Evolutionary conservation across 2,888 invertebrate genomes (phyloP), one percentile per base, ranked within the genome.

Genomic region (Rhamphomyia laevipes): DNA sequence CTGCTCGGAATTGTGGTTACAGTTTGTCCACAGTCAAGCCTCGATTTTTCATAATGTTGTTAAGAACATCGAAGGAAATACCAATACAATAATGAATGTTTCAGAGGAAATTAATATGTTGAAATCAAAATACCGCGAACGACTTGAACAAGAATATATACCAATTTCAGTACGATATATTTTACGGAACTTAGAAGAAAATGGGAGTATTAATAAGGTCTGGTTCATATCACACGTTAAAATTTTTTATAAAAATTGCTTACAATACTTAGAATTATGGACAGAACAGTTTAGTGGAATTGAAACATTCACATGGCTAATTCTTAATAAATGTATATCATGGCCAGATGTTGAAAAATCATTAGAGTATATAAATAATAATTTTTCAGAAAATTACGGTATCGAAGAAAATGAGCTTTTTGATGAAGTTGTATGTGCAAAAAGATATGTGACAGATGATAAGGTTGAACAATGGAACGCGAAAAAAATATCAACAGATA

Each of bases 11-110:
- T 15, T 27, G 3, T 40, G 38, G 44, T 15, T 50, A 13, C 12
- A 40, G 17, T 50, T 50, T 41, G 15, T 50, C 4, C 47, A 44
- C 15, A 31, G 21, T 35, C 50, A 47, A 41, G 46, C 44, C 13
- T 27, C 43, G 9, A 30, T 21, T 4, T 49, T 49, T 43, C 37
- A 38, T 42, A 18, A 38, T 40, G 35, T 37, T 35, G 18, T 43
- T 9, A 40, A 38, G 17, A 35, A 46, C 18, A 27, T 49, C 18
- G 49, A 46, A 43, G 43, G 42, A 13, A 38, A 43, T 13, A 47
- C n/a, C 9, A 38, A 33, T 13, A 43, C 35, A 10, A 16, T 41
- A 21, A 33, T 23, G 13, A 41, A 50, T 16, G 21, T 45, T 23
- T 18, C 13, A 18, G 2, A 18, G 45, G 33, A 48, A 41, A 13